phyloP scores from a whole-genome alignment of 2,888 invertebrate species.

The Coecobrya sp. region DNA sequence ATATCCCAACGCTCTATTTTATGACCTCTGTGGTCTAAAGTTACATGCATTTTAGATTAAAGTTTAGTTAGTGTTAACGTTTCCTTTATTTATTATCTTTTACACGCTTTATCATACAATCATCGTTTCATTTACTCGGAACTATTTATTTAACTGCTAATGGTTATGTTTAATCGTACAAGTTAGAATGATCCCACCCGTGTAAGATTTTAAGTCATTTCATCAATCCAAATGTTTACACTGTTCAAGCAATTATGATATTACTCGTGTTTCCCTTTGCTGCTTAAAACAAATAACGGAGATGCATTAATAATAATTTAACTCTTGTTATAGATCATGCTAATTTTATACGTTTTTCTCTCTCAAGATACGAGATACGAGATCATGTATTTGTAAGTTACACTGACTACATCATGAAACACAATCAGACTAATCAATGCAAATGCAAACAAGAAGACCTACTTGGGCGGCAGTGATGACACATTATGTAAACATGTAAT shows the following conservation, averaged over 20 bases:
- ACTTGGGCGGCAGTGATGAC: slow-evolving; percentile 47
- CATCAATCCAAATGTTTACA: neutral
- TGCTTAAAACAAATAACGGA: too few species aligned
- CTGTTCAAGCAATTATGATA: too few species aligned
- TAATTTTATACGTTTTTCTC: too few species aligned
- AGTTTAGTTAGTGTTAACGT: neutral
- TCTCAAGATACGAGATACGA: neutral
- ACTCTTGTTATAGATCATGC: too few species aligned
- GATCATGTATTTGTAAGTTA: neutral
- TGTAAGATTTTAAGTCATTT: neutral
- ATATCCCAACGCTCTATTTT: neutral
- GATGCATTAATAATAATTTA: too few species aligned
- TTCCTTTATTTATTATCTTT: neutral
- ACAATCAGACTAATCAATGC: slow-evolving; percentile 29
- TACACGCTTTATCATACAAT: neutral
- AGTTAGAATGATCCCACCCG: neutral
- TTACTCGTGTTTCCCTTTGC: too few species aligned
- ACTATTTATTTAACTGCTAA: neutral
- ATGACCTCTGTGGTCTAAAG: neutral
- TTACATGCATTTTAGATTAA: neutral
- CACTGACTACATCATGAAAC: slow-evolving; percentile 7
- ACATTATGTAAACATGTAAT: slow-evolving; percentile 59
- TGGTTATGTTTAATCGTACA: neutral
- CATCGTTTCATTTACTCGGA: neutral
- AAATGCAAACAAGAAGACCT: slow-evolving; percentile 9